phyloP scores from a whole-genome alignment of 2,888 invertebrate species.

The Laothoe populi region DNA sequence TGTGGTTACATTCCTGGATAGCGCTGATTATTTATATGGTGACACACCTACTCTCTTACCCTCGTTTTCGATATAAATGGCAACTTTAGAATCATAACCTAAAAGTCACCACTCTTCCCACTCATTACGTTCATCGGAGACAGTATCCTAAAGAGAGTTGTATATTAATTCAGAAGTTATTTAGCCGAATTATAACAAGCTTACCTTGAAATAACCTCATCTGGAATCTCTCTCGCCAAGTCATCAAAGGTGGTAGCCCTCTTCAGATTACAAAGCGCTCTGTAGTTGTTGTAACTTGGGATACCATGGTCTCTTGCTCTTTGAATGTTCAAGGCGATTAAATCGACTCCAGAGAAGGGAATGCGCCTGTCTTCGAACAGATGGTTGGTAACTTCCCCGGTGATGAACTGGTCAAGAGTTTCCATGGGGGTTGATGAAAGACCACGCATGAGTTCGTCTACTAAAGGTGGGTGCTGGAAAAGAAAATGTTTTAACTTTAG shows the following conservation, averaged over 20 bases:
- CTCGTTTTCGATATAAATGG: too few species aligned
- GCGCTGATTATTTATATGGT: too few species aligned
- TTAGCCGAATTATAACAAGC: constrained; percentile 1
- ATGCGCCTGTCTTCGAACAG: constrained; percentile 95
- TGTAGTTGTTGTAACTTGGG: constrained; percentile 95
- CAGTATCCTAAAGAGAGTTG: too few species aligned
- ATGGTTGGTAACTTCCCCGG: constrained; percentile 97
- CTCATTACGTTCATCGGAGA: too few species aligned
- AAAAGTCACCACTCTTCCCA: too few species aligned
- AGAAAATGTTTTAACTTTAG: constrained; percentile 4
- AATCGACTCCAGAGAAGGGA: constrained; percentile 96
- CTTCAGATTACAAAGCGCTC: constrained; percentile 95
- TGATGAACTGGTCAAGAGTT: constrained; percentile 96
- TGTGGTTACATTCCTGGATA: too few species aligned
- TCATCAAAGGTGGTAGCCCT: constrained; percentile 94
- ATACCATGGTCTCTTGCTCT: constrained; percentile 95
- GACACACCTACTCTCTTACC: too few species aligned
- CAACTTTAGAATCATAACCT: too few species aligned
- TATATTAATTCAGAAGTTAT: not conserved
- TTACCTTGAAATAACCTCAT: constrained; percentile 89
- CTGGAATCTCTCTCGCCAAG: constrained; percentile 93
- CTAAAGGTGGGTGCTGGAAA: constrained; percentile 87
- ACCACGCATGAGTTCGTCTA: constrained; percentile 94
- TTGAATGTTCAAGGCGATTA: constrained; percentile 96
- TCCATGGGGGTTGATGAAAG: constrained; percentile 96